A percentile compares a stretch with the other conserved stretches of the same genome.
Conservation (phyloP, 2,797 vertebrate genomes). For the Gambelia wislizenii region DNA sequence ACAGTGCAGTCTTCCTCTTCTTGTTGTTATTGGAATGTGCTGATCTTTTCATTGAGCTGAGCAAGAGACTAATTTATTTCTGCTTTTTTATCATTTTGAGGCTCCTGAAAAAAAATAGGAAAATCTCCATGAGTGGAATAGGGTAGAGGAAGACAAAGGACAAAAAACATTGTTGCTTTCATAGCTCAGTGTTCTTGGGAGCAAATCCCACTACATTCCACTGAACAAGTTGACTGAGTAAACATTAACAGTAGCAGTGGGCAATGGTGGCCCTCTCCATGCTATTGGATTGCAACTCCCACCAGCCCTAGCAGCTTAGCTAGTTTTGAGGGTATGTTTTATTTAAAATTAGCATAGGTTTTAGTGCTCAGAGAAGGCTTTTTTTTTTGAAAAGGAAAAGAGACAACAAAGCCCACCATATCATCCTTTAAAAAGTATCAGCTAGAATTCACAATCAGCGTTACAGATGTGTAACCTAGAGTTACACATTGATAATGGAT, state of each 20-base stretch:
- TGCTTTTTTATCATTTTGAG: background rate
- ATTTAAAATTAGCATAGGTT: background rate
- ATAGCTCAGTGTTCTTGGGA: background rate
- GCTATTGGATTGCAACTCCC: too few relatives aligned
- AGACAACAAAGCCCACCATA: background rate
- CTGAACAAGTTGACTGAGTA: too few relatives aligned
- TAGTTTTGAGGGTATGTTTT: background rate
- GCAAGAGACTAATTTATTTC: background rate
- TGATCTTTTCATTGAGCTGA: background rate
- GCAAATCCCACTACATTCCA: background rate
- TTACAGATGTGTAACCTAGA: too few relatives aligned
- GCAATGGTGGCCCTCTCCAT: too few relatives aligned
- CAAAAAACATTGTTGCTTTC: background rate
- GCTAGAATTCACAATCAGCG: too few relatives aligned
- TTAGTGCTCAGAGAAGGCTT: background rate
- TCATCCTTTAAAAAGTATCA: background rate
- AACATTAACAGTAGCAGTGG: background rate
- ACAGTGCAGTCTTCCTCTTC: background rate
- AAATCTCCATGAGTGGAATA: background rate
- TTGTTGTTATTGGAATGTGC: background rate
- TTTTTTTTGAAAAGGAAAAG: background rate
- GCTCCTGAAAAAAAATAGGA: background rate
- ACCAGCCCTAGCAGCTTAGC: too few relatives aligned
- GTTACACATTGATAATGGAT: too few relatives aligned
- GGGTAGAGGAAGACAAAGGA: background rate